A percentile compares a stretch with the other conserved stretches of the same genome.
These are phyloP conservation scores for Eubasilissa regina DNA, from an alignment of 1,140 invertebrate species.

Conservation along the genomic window DNA sequence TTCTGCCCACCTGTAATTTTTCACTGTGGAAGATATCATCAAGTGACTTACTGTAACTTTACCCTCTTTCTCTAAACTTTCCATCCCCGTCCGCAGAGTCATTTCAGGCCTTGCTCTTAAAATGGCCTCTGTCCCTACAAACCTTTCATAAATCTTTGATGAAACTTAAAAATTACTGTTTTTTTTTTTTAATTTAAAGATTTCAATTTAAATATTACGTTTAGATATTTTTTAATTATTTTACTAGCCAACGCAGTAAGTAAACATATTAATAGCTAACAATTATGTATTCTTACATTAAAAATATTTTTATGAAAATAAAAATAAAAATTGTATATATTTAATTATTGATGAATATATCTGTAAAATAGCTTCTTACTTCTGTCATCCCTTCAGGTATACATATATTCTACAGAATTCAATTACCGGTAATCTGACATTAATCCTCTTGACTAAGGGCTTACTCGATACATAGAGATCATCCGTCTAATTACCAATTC, in stretches of 20 bases:
- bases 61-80: slow-evolving; percentile 48
- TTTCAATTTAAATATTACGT: not conserved
- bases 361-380: not conserved
- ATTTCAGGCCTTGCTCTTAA: slow-evolving; percentile 52
- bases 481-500: slow-evolving; percentile 55
- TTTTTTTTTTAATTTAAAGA: not conserved
- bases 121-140: slow-evolving; percentile 55
- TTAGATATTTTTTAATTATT: no score
- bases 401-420: slow-evolving; percentile 33
- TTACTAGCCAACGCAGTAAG: no score
- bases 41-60: slow-evolving; percentile 53
- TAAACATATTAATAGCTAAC: no score
- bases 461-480: slow-evolving; percentile 53
- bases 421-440: slow-evolving; percentile 52
- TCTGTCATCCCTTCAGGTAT: not conserved
- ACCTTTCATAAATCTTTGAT: slow-evolving; percentile 53
- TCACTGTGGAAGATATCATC: slow-evolving; percentile 58
- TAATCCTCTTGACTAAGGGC: slow-evolving; percentile 58
- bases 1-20: slow-evolving; percentile 59
- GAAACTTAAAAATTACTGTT: not conserved
- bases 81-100: slow-evolving; percentile 23
- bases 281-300: no score
- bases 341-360: not conserved
- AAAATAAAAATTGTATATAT: not conserved
- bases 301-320: no score